phyloP scores from a whole-genome alignment of 2,113 vertebrate genomes.

The Hyperopisus bebe region DNA sequence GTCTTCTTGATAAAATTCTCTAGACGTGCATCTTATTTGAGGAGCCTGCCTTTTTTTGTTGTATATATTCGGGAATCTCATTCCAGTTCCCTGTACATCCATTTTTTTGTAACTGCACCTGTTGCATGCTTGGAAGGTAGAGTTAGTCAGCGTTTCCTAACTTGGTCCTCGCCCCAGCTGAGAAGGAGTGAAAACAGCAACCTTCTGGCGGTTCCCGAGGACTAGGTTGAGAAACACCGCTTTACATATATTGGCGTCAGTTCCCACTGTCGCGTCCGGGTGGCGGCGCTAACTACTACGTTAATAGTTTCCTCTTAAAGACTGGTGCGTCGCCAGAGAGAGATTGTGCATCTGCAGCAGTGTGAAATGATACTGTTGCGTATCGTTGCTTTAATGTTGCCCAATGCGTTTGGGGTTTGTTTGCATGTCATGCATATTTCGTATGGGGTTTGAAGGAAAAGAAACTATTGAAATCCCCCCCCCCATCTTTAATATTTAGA shows the following conservation, averaged over 20 bases:
- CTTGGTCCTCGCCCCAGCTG: background rate
- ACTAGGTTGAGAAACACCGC: background rate
- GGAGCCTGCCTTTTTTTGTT: background rate
- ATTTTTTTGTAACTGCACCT: background rate
- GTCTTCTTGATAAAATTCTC: background rate
- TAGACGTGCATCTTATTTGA: background rate
- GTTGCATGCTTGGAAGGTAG: background rate
- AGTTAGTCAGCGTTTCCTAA: background rate
- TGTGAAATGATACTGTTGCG: background rate
- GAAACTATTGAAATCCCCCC: background rate
- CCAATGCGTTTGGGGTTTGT: background rate
- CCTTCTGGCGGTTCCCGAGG: background rate
- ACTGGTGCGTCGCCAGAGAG: background rate
- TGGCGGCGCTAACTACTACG: background rate
- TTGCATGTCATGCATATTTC: background rate
- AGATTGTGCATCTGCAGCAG: background rate
- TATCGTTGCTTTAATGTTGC: background rate
- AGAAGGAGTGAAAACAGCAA: background rate
- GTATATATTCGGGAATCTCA: background rate
- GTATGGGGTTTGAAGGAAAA: background rate
- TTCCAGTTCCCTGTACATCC: background rate
- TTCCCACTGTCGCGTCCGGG: background rate
- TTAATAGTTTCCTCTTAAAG: background rate
- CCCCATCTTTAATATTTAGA: background rate
- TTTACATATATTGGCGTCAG: background rate